Evolutionary conservation across 2,888 invertebrate genomes (phyloP), one percentile per base, ranked within the genome.

Genomic region (Cancer borealis): DNA sequence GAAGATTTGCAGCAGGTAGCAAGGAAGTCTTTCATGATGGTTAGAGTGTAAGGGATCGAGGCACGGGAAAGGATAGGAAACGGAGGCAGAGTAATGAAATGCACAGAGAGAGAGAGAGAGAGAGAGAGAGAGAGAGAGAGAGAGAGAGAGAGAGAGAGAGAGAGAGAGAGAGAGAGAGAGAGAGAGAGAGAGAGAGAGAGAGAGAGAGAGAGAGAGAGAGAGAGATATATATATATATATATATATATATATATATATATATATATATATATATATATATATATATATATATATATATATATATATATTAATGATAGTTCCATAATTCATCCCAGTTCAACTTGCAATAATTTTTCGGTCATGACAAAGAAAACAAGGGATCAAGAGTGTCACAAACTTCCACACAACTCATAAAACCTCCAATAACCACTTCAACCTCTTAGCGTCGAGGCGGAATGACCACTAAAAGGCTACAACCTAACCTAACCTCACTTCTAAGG

Each of bases 81-180:
- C 0, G 5, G 66, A 66, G 54, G n/a, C 5, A 66, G 66, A 39
- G 39, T 39, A 73, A 26, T 26, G 73, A 73, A 26, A 73, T n/a
- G 26, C n/a, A 73, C n/a, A 73, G 73, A n/a, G 73, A 73, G 73
- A 73, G 73, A 73, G 73, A 73, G 73, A 73, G 73, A 73, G 73
- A 30, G 30, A 84, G 79, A 84, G 79, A 84, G 79, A 84, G 84
- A 84, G 84, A 84, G 84, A 84, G 73, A 73, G 73, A 73, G 73
- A 73, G 73, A 73, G 73, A 73, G 73, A 26, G 73, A 73, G 73
- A 73, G 73, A 73, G 73, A 73, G 73, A 73, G 73, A 73, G 73
- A 73, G 73, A 73, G 73, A 73, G 73, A 73, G 73, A 73, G 73
- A 73, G 73, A 73, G 73, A 73, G 73, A 73, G 73, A 73, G 73